Evolutionary conservation across 2,797 vertebrate species (phyloP), one percentile per base, ranked within the genome.

Genomic region (Pyrocephalus nanus): DNA sequence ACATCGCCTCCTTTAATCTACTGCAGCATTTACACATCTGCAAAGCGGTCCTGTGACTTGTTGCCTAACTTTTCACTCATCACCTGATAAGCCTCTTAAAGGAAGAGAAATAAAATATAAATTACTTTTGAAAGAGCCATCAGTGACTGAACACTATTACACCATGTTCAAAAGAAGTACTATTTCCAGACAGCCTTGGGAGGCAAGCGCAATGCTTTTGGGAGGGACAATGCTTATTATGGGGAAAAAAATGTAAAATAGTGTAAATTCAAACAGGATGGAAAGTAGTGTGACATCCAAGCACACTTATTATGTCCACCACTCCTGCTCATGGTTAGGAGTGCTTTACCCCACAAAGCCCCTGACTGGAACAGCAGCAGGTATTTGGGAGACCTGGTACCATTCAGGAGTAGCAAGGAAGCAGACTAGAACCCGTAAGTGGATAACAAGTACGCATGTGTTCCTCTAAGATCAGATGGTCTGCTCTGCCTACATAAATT

Each of bases 381-480:
- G 8, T 11, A 42, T 23, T n/a, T 53, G 38, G 27, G 77, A 1
- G 9, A 45, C 20, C 58, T 62, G 70, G 64, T 58, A 47, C 78
- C 65, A 22, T 18, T 88, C 9, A 48, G 38, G 48, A 92, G 82
- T 6, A 88, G 73, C 77, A 72, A 84, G 51, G 81, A 84, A 90
- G 45, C 10, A 58, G 71, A 67, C 16, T 18, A 72, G 42, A 93
- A 29, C 64, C 53, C 4, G 2, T 21, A 81, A 73, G 82, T 67
- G 73, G 82, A 48, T 81, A 92, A 82, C 90, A 96, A 95, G 55
- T 74, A 84, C 5, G 15, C 36, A 48, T 86, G 90, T 81, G 92
- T 94, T 96, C 96, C 90, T 90, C 93, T 96, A 92, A 88, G 87
- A 97, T 96, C 80, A 94, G 93, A 96, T 92, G 93, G 96, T 95